Evolutionary conservation across 2,797 vertebrate species (phyloP), one percentile per base, ranked within the genome.

Genomic region (Apodemus agrarius): DNA sequence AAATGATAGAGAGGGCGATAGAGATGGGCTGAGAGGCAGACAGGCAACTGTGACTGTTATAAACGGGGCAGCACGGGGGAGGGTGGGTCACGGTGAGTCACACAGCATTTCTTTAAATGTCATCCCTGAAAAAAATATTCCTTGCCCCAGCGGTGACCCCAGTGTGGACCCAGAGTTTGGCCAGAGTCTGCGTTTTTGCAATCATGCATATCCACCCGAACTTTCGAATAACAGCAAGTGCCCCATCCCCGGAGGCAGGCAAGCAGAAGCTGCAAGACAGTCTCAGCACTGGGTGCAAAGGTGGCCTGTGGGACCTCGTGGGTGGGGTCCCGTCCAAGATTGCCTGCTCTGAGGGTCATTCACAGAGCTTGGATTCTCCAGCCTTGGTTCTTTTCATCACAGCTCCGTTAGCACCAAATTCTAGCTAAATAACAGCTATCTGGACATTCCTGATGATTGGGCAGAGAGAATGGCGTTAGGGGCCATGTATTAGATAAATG

Each of bases 401-500:
- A 82, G 0, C n/a, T 24, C 74, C 37, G 43, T 79, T 79, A 89
- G 82, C 4, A 67, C 46, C 21, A 37, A 37, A 1, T 80, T 82
- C 74, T 26, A 89, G 61, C 54, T 95, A 97, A 97, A 95, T 95
- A 81, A 81, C 97, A 90, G 0, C 2, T 84, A 76, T 98, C n/a
- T 43, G 54, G 69, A 82, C 59, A 65, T 91, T 94, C 93, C 96
- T 97, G 95, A 91, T 97, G 97, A 98, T 88, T 92, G 89, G 97
- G 91, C 96, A 92, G 95, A 85, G 88, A 96, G 92, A 98, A 80
- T 0, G 0, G 76, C 83, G 97, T 96, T 97, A 98, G 89, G 97
- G 91, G n/a, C 93, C 96, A 95, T 89, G 96, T 75, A 95, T 97
- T 98, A 97, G 97, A 90, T 96, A 98, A 98, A 97, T 94, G 97